These are phyloP conservation scores for Molossus molossus DNA, from an alignment of 2,797 vertebrate genomes.

Conservation along the genomic window DNA sequence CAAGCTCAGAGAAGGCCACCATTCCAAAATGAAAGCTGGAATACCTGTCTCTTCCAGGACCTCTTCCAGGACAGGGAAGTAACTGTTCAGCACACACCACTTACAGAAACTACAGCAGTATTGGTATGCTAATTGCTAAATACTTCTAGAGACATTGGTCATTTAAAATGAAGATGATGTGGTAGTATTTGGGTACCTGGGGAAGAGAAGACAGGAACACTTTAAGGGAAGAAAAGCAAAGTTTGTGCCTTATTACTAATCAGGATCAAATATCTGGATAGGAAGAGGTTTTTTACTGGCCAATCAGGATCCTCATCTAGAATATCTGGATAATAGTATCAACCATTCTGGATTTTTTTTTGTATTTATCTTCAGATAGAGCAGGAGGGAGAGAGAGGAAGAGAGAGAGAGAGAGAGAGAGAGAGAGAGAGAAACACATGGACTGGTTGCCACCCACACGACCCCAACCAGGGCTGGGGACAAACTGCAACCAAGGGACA, in stretches of 20 bases:
- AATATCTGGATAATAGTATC: background rate
- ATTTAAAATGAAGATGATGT: constrained; percentile 49
- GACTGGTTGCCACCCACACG: too few relatives aligned
- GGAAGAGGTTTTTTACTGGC: background rate
- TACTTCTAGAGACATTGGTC: background rate
- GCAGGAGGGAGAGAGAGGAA: too few relatives aligned
- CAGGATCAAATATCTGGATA: background rate
- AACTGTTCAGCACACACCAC: background rate
- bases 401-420: too few relatives aligned
- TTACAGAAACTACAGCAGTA: background rate
- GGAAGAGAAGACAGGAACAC: background rate
- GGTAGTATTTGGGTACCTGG: background rate
- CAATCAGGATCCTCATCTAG: constrained; percentile 45
- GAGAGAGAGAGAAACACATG: too few relatives aligned
- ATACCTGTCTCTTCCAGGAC: background rate
- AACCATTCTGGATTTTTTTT: background rate
- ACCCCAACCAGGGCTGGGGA: too few relatives aligned
- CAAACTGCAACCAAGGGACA: too few relatives aligned
- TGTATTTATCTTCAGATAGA: too few relatives aligned
- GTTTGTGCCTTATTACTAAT: constrained; percentile 10
- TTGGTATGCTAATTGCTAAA: background rate
- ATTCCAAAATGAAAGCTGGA: constrained; percentile 42
- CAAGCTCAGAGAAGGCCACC: constrained; percentile 24
- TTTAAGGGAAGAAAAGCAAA: constrained; percentile 55
- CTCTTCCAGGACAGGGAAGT: background rate